Evolutionary conservation across 2,113 vertebrate species (phyloP).

Genomic region (Perccottus glenii): DNA sequence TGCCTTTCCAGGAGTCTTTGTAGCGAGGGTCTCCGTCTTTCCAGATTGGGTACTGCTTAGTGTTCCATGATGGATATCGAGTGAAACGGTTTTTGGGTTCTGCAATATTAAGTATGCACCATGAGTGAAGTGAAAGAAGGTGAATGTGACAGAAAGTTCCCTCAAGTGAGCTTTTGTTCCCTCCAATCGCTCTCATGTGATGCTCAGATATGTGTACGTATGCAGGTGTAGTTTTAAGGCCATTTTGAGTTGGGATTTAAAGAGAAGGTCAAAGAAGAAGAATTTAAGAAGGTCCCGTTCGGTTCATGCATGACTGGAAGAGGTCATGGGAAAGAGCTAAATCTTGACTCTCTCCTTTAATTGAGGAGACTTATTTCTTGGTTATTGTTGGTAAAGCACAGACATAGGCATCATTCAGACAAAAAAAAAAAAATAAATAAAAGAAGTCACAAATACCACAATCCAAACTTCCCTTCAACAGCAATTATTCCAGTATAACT

Average conservation of each 20-base stretch:
- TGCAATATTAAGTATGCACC: slow-evolving; percentile 32
- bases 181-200: slow-evolving; percentile 87
- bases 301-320: slow-evolving; percentile 9
- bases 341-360: background rate
- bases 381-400: too few species aligned
- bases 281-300: background rate
- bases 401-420: too few species aligned
- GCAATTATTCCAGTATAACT: too few species aligned
- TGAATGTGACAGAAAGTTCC: background rate
- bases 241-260: background rate
- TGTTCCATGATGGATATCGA: slow-evolving; percentile 83
- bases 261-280: too few species aligned
- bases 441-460: too few species aligned
- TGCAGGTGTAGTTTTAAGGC: too few species aligned
- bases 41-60: slow-evolving; percentile 84
- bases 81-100: slow-evolving; percentile 67
- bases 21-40: slow-evolving; percentile 71
- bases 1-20: slow-evolving; percentile 88
- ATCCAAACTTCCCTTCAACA: too few species aligned
- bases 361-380: background rate
- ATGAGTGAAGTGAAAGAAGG: background rate
- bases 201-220: slow-evolving; percentile 66
- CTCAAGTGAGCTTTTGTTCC: slow-evolving; percentile 52
- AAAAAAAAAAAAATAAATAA: too few species aligned
- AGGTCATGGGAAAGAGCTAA: slow-evolving; percentile 23